Percentiles rank a stretch among this genome's conserved stretches.
Evolutionary conservation across 2,113 vertebrate species (phyloP).

Genomic region (Pseudorectes ferrugineus): DNA sequence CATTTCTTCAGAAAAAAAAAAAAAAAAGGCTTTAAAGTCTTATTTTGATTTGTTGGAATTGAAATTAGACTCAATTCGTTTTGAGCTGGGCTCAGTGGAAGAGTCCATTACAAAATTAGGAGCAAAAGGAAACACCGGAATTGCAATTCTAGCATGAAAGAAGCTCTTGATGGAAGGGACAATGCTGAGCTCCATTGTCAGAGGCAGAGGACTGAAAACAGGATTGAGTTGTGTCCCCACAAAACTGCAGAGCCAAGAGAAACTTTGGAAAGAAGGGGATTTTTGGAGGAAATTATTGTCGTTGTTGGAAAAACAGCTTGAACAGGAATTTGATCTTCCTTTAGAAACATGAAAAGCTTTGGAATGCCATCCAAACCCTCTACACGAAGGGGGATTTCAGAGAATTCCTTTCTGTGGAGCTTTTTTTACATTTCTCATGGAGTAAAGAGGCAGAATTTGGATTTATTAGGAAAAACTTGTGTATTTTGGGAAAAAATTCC

Average conservation of each 20-base stretch:
- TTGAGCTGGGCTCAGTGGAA: not conserved
- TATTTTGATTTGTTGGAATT: not conserved
- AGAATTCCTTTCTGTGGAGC: not conserved
- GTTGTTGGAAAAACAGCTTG: not conserved
- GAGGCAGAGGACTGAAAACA: slow-evolving; percentile 9
- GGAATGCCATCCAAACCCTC: not conserved
- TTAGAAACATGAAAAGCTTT: slow-evolving; percentile 12
- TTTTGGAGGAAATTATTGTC: not conserved
- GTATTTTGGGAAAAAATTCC: not conserved
- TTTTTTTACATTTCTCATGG: not conserved
- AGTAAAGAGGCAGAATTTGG: not conserved
- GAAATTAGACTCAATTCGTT: not conserved
- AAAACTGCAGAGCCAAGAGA: not conserved
- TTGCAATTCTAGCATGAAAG: not conserved
- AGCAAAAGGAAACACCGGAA: not conserved
- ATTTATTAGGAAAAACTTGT: not conserved
- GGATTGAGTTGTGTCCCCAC: not conserved
- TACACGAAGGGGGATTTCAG: not conserved
- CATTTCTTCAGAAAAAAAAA: not conserved
- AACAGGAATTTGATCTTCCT: slow-evolving; percentile 8
- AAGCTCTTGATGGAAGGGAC: not conserved
- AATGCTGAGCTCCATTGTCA: not conserved
- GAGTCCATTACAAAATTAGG: slow-evolving; percentile 24
- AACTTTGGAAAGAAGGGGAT: not conserved
- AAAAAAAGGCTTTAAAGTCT: not conserved